Conservation (phyloP, 2,113 vertebrate genomes). For the Malurus elegans region DNA sequence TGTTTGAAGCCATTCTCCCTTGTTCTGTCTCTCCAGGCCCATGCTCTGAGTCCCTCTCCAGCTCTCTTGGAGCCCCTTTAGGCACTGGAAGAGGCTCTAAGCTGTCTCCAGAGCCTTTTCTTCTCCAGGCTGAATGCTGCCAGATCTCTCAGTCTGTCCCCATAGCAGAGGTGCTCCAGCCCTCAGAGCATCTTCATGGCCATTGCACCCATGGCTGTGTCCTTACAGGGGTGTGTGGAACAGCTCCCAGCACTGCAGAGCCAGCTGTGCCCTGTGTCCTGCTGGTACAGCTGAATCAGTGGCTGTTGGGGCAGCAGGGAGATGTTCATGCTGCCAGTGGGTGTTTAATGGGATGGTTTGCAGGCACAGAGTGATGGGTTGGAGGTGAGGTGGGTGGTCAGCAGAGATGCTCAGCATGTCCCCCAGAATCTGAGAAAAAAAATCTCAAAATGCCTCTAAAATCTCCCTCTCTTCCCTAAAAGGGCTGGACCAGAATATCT, state of each 20-base stretch:
- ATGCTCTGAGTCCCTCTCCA: background rate
- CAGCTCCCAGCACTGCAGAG: background rate
- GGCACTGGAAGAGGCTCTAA: background rate
- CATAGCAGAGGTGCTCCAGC: background rate
- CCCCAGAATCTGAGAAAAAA: background rate
- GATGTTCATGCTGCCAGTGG: background rate
- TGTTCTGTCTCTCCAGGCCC: background rate
- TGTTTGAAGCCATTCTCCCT: background rate
- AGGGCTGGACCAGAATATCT: background rate
- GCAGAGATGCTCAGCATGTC: background rate
- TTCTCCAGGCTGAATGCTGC: background rate
- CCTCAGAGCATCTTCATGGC: background rate
- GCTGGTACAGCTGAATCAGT: fast-evolving
- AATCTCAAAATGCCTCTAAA: background rate
- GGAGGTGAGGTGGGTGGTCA: background rate
- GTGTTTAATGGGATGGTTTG: no score
- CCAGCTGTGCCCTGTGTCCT: background rate
- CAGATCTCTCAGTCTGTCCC: background rate
- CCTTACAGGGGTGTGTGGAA: background rate
- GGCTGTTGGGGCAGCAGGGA: fast-evolving
- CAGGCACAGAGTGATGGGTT: fast-evolving
- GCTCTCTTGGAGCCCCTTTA: background rate
- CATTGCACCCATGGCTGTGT: background rate
- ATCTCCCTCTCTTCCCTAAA: background rate
- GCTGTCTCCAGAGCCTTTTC: background rate